These are phyloP conservation scores for Megalonaias nervosa DNA, from an alignment of 1,140 invertebrate species.

Conservation along the genomic window DNA sequence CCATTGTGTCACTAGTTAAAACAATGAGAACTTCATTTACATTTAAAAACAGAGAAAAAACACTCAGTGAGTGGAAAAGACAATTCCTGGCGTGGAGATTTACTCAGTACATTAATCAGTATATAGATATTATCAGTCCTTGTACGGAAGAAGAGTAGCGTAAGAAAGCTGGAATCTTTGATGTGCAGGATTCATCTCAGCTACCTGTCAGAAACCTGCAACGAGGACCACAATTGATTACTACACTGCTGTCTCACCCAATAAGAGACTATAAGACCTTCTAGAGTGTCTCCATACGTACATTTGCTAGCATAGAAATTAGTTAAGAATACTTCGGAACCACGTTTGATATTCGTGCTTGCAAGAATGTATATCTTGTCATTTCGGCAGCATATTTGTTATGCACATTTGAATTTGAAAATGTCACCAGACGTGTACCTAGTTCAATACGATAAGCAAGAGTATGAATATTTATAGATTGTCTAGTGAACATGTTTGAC, in stretches of 20 bases:
- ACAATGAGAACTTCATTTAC: not conserved
- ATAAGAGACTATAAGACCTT: conserved; percentile 41
- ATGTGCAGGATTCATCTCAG: conserved; percentile 35
- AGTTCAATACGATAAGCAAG: conserved; percentile 47
- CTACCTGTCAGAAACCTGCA: conserved; percentile 11
- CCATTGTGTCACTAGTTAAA: not conserved
- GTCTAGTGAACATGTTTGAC: conserved; percentile 31
- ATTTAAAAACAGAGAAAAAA: not conserved
- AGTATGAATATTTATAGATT: conserved; percentile 38
- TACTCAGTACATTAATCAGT: not conserved
- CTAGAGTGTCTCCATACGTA: conserved; percentile 37
- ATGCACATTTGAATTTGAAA: conserved; percentile 43
- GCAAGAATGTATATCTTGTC: conserved; percentile 47
- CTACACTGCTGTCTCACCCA: conserved; percentile 39
- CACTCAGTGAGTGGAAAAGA: conserved; percentile 28
- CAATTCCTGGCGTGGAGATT: conserved; percentile 8
- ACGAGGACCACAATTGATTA: conserved; percentile 45
- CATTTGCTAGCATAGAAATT: conserved; percentile 35
- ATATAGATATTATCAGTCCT: conserved; percentile 26
- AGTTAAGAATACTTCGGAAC: conserved; percentile 37
- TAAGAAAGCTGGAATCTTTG: conserved; percentile 17
- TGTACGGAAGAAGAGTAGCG: conserved; percentile 1
- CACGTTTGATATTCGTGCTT: conserved; percentile 48
- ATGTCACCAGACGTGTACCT: conserved; percentile 38
- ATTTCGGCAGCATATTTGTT: conserved; percentile 34